A percentile compares a stretch with the other conserved stretches of the same genome.
Conservation (phyloP, 1,140 invertebrate species). For the Chionoecetes opilio region DNA sequence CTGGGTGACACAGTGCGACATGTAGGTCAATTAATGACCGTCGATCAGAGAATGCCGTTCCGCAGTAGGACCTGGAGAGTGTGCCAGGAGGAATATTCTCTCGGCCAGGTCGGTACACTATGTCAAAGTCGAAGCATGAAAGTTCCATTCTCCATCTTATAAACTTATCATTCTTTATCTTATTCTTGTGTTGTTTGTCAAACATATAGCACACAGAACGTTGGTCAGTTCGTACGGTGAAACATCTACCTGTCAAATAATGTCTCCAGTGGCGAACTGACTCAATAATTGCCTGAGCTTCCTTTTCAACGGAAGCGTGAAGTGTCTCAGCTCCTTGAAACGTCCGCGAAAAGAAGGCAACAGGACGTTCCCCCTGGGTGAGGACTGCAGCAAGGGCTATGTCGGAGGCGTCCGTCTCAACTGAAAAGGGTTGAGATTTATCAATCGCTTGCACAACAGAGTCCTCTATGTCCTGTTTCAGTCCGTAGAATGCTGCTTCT, state of each 20-base stretch:
- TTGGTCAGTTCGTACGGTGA: too few relatives aligned
- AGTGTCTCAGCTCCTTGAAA: background rate
- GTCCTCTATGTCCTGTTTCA: slow-evolving; percentile 3
- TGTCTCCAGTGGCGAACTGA: too few relatives aligned
- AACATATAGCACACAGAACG: slow-evolving; percentile 78
- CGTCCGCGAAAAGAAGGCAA: slow-evolving; percentile 33
- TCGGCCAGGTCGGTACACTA: slow-evolving; percentile 73
- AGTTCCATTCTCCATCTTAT: slow-evolving; percentile 80
- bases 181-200: slow-evolving; percentile 71
- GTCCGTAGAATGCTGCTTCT: background rate
- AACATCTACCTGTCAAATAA: too few relatives aligned
- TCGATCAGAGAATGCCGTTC: background rate
- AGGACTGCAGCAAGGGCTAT: slow-evolving; percentile 39
- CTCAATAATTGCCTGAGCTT: too few relatives aligned
- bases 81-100: slow-evolving; percentile 81
- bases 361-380: slow-evolving; percentile 39
- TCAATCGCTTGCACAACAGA: slow-evolving; percentile 19
- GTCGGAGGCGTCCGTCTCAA: slow-evolving; percentile 55
- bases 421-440: background rate
- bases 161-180: slow-evolving; percentile 82
- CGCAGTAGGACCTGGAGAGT: background rate
- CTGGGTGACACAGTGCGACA: slow-evolving; percentile 8
- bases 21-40: background rate
- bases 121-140: slow-evolving; percentile 80
- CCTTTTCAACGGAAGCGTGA: slow-evolving; percentile 11